Base-by-base conservation (phyloP, 2,113 vertebrate species). In the Charina bottae region DNA sequence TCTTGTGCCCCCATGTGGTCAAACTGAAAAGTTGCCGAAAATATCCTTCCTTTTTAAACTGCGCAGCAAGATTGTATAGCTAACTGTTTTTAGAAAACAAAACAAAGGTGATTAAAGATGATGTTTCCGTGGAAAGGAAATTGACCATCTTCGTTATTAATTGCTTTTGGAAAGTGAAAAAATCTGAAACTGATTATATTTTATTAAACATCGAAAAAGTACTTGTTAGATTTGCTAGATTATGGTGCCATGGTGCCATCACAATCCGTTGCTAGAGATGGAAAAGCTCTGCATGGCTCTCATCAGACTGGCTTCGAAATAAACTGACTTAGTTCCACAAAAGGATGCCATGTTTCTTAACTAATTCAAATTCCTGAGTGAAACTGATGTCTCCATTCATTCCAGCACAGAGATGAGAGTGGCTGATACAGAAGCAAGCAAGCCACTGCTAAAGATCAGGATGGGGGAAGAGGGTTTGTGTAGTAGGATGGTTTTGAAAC, bases 1-100 rank as follows among this genome's bases (percentile, higher is more conserved):
- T 96, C 96, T 96, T 68, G 93, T 96, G 97, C 97, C 97, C 95
- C 86, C 98, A 0, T 87, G 97, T 97, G 98, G 97, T 93, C 53
- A 89, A 92, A 93, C 10, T 23, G 87, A 96, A 95, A 86, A 0
- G 53, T 7, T 96, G 93, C 93, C 21, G 88, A 85, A 93, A 49
- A 95, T 6, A 26, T 78, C 26, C 21, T 85, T 91, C 62, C 19
- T 64, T 83, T 78, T 0, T 1, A 28, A 10, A 0, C 6, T 89
- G 56, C 9, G 19, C 0, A 15, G 55, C 55, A 62, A 84, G 83
- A n/a, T 24, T 84, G 1, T 60, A 85, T 4, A 84, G 2, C 23
- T 4, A 84, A 1, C 23, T 56, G 68, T 64, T 23, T 58, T 8
- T 24, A 26, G 33, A 49, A 83, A 83, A 46, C 9, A 15, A 64